Conservation (phyloP, 1,140 invertebrate genomes). For the Subanguina moxae region DNA sequence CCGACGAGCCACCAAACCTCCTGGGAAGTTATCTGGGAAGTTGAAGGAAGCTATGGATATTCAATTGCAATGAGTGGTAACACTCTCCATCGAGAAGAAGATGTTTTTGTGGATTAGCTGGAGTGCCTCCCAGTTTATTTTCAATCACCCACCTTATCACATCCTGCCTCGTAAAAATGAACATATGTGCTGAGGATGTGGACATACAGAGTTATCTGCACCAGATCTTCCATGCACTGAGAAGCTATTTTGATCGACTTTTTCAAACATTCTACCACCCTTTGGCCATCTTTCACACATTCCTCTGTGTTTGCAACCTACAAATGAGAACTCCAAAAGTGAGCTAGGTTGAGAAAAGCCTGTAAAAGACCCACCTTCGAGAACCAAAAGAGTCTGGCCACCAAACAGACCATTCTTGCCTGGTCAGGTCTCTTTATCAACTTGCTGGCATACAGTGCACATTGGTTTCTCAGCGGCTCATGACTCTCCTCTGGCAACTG, state of each 20-base stretch:
- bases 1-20: too few relatives aligned
- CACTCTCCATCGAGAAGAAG: too few relatives aligned
- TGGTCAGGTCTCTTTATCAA: conserved; percentile 96
- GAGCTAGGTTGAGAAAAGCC: conserved; percentile 56
- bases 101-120: too few relatives aligned
- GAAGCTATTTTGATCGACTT: conserved; percentile 83
- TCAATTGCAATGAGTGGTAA: too few relatives aligned
- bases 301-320: conserved; percentile 36
- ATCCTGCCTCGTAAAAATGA: conserved; percentile 87
- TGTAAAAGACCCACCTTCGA: conserved; percentile 68
- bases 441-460: conserved; percentile 68
- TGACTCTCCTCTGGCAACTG: conserved; percentile 93
- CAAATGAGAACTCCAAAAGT: conserved; percentile 36
- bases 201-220: conserved; percentile 89
- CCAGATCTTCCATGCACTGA: conserved; percentile 93
- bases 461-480: conserved; percentile 85
- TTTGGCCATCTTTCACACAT: conserved; percentile 76
- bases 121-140: too few relatives aligned
- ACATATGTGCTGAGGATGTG: conserved; percentile 90
- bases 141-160: conserved; percentile 68
- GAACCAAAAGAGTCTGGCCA: conserved; percentile 92
- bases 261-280: conserved; percentile 89
- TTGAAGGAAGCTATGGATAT: too few relatives aligned
- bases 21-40: too few relatives aligned
- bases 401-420: conserved; percentile 84